Evolutionary conservation across 2,888 invertebrate genomes (phyloP).

Genomic region (Nymphalis urticae): DNA sequence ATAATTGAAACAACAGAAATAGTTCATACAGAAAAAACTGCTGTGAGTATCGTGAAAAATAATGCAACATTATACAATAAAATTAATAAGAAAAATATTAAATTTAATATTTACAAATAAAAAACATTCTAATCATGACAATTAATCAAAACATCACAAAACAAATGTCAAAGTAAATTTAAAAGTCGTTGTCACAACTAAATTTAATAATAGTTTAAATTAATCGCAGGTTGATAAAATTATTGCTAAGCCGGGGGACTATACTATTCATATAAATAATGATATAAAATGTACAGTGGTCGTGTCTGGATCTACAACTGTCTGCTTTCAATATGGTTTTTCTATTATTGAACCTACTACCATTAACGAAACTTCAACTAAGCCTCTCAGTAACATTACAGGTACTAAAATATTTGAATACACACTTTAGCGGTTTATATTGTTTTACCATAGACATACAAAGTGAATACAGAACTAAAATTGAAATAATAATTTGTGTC

Average conservation of each 20-base stretch:
- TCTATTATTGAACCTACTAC: slow-evolving; percentile 46
- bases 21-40: slow-evolving; percentile 38
- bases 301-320: slow-evolving; percentile 46
- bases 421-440: too few relatives aligned
- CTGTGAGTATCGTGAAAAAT: slow-evolving; percentile 44
- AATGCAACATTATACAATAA: slow-evolving; percentile 8
- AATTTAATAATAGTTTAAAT: too few relatives aligned
- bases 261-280: slow-evolving; percentile 48
- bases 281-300: slow-evolving; percentile 42
- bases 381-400: slow-evolving; percentile 45
- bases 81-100: background rate
- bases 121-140: too few relatives aligned
- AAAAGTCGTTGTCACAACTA: too few relatives aligned
- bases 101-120: background rate
- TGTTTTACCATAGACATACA: too few relatives aligned
- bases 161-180: too few relatives aligned
- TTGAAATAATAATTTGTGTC: background rate
- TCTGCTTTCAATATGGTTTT: slow-evolving; percentile 58
- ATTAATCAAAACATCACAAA: too few relatives aligned
- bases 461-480: background rate
- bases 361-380: slow-evolving; percentile 49
- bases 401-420: slow-evolving; percentile 42
- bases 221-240: slow-evolving; percentile 49
- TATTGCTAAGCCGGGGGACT: slow-evolving; percentile 44
- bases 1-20: slow-evolving; percentile 39